Evolutionary conservation across 2,113 vertebrate species (phyloP), one percentile per base, ranked within the genome.

Genomic region (Procavia capensis): DNA sequence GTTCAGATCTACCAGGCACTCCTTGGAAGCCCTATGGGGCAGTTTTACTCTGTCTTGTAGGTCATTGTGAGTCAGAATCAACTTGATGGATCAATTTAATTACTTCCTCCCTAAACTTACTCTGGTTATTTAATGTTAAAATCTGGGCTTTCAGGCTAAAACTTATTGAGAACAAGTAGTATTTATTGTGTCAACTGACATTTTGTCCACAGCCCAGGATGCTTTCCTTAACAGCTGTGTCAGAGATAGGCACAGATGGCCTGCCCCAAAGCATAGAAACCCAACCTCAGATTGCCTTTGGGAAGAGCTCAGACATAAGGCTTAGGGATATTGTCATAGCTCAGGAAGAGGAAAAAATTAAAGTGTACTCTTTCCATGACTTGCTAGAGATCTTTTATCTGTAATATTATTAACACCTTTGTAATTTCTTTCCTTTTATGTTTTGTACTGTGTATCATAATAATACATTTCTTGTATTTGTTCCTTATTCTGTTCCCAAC

Each of bases 121-220:
- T 84, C 34, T 88, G 61, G 29, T 79, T 78, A 41, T 83, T 50
- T 83, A 64, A 76, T 57, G 78, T 39, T 78, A 78, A 90, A 85
- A 78, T 90, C 59, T 78, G 78, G 45, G 61, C 47, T 68, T 59
- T 85, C 61, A 59, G 31, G 24, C 63, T 79, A 94, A 84, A 84
- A 45, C 84, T 84, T 84, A 90, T 47, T 36, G 24, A 90, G n/a
- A 45, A 68, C 88, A 93, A 70, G 5, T 75, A 83, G 76, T 94
- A 76, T 66, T 88, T 83, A 76, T 31, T 76, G 27, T 70, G 59
- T 70, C 47, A 68, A 85, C 47, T 50, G 64, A 47, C 61, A 36
- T 85, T 90, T 83, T 84, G 34, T 57, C 83, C 34, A 84, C 10
- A 74, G 75, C 39, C 47, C n/a, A 34, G 41, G 41, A 76, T 64